A percentile compares a stretch with the other conserved stretches of the same genome.
These are phyloP conservation scores for Okapia johnstoni DNA, from an alignment of 2,113 vertebrate species.

Conservation along the genomic window DNA sequence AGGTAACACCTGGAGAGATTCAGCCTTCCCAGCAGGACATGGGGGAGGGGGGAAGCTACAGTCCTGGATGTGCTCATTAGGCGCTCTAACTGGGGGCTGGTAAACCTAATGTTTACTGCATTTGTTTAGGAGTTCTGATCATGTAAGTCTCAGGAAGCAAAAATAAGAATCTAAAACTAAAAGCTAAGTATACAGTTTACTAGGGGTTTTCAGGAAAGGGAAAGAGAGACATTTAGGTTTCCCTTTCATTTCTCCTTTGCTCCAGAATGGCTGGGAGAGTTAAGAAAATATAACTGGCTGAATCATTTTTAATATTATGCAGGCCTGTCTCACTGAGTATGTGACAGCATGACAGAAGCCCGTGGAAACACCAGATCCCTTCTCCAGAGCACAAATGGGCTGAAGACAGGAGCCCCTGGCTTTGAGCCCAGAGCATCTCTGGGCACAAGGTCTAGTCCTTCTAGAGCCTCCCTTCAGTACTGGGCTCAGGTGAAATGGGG, in stretches of 20 bases:
- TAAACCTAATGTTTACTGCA: not conserved
- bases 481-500: too few relatives aligned
- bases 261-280: not conserved
- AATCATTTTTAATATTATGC: not conserved
- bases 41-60: not conserved
- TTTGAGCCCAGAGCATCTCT: not conserved
- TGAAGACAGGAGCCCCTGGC: not conserved
- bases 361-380: too few relatives aligned
- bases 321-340: not conserved
- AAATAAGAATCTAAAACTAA: not conserved
- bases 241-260: constrained; percentile 39
- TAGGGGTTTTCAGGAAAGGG: not conserved
- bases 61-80: not conserved
- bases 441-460: not conserved
- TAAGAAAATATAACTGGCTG: not conserved
- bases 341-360: not conserved
- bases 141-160: not conserved
- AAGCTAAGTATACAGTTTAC: not conserved
- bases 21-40: not conserved
- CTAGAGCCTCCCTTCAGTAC: not conserved
- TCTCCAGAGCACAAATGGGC: not conserved
- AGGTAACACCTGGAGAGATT: constrained; percentile 52
- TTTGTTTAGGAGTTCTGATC: not conserved
- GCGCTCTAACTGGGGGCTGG: not conserved
- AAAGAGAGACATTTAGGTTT: not conserved